Conservation (phyloP, 1,140 invertebrate genomes). For the Bombus ignitus region DNA sequence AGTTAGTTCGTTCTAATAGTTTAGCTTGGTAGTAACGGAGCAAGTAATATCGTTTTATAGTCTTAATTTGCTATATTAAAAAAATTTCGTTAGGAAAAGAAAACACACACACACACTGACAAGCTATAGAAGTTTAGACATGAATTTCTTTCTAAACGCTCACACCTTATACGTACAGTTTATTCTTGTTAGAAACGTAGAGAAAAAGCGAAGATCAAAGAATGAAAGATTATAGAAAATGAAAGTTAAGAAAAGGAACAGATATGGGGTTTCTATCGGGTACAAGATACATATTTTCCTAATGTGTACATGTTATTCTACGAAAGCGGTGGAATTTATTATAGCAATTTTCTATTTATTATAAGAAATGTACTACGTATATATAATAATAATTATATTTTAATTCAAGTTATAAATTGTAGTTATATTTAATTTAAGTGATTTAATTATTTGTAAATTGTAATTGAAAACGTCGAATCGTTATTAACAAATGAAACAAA, state of each 20-base stretch:
- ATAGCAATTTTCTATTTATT: neutral
- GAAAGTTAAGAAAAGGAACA: neutral
- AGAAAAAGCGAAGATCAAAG: neutral
- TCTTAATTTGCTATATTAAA: too few relatives aligned
- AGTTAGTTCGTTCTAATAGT: neutral
- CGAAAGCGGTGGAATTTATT: neutral
- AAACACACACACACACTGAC: too few relatives aligned
- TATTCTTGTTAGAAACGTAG: neutral
- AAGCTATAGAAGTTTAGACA: neutral
- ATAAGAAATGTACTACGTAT: neutral
- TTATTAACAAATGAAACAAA: neutral
- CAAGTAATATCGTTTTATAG: too few relatives aligned
- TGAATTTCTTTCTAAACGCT: neutral
- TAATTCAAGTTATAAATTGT: too few relatives aligned
- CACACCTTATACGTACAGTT: neutral
- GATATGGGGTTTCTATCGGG: too few relatives aligned
- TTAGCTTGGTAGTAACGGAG: too few relatives aligned
- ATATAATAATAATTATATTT: neutral
- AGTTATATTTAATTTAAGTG: too few relatives aligned
- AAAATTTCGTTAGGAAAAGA: neutral
- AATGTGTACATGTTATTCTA: conserved; percentile 30
- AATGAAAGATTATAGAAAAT: neutral
- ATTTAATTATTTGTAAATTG: neutral
- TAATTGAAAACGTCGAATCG: neutral
- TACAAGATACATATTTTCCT: neutral